Evolutionary conservation across 2,888 invertebrate species (phyloP).

Genomic region (Axea sp.): DNA sequence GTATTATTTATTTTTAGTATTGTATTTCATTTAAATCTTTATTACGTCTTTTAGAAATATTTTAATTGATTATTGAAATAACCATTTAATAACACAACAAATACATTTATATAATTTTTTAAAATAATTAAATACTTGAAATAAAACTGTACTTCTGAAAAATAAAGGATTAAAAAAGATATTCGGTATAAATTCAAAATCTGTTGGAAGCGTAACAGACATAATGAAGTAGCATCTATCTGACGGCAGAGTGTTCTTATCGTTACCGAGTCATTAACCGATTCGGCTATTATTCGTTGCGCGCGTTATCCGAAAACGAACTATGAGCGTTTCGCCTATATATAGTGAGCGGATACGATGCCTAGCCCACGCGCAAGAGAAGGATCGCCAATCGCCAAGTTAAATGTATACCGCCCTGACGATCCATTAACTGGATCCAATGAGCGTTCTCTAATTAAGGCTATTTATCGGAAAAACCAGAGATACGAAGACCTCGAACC

Average conservation of each 20-base stretch:
- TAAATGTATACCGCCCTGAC: conserved; percentile 70
- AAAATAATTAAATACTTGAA: too few species aligned
- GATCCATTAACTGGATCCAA: conserved; percentile 75
- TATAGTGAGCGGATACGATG: conserved; percentile 35
- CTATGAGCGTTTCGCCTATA: conserved; percentile 57
- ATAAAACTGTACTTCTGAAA: too few species aligned
- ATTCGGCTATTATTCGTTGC: conserved; percentile 61
- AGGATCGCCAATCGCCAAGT: conserved; percentile 63
- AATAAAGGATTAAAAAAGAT: too few species aligned
- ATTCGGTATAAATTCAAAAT: conserved; percentile 33
- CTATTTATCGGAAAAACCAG: conserved; percentile 74
- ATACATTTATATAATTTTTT: too few species aligned
- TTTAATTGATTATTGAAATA: too few species aligned
- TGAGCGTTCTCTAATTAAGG: conserved; percentile 75
- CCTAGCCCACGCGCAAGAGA: conserved; percentile 40
- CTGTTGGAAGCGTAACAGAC: conserved; percentile 18
- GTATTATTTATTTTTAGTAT: too few species aligned
- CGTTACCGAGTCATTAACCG: conserved; percentile 62
- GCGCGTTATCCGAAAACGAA: conserved; percentile 61
- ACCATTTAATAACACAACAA: too few species aligned
- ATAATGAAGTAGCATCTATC: conserved; percentile 49
- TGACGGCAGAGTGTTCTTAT: conserved; percentile 54
- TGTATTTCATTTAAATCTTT: too few species aligned
- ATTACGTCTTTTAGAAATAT: too few species aligned
- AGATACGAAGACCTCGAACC: conserved; percentile 62